A percentile compares a stretch with the other conserved stretches of the same genome.
These are phyloP conservation scores for Rousettus madagascariensis DNA, from an alignment of 2,797 vertebrate genomes.

Conservation along the genomic window DNA sequence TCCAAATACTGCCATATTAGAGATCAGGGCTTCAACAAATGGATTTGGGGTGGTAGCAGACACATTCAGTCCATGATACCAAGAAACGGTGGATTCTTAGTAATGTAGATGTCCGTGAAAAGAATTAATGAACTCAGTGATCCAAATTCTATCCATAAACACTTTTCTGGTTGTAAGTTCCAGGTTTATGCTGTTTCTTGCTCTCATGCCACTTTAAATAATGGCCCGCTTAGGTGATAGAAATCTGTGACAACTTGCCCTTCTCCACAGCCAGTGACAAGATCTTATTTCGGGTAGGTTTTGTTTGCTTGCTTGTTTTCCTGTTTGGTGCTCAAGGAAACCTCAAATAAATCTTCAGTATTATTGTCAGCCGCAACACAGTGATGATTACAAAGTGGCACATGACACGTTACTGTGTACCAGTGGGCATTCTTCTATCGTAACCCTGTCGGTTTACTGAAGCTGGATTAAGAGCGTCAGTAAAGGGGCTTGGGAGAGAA, in stretches of 20 bases:
- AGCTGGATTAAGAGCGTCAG: not conserved
- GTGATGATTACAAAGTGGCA: not conserved
- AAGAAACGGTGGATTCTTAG: not conserved
- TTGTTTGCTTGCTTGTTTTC: constrained; percentile 3
- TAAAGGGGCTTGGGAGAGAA: not conserved
- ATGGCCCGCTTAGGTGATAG: not conserved
- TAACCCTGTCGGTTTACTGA: not conserved
- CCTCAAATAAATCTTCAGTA: not conserved
- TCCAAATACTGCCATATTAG: not conserved
- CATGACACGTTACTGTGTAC: not conserved
- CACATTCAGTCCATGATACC: not conserved
- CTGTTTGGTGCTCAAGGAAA: not conserved
- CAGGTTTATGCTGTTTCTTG: not conserved
- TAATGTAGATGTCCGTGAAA: not conserved
- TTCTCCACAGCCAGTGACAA: not conserved
- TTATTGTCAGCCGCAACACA: not conserved
- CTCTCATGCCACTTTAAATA: not conserved
- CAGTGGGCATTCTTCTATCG: not conserved
- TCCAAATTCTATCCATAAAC: not conserved
- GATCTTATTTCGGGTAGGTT: not conserved
- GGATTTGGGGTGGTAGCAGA: not conserved
- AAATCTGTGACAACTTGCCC: not conserved
- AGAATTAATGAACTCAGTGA: not conserved
- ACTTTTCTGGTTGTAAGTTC: not conserved
- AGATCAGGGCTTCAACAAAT: not conserved